Conservation (phyloP, 2,888 invertebrate genomes). For the Fabriciana adippe region DNA sequence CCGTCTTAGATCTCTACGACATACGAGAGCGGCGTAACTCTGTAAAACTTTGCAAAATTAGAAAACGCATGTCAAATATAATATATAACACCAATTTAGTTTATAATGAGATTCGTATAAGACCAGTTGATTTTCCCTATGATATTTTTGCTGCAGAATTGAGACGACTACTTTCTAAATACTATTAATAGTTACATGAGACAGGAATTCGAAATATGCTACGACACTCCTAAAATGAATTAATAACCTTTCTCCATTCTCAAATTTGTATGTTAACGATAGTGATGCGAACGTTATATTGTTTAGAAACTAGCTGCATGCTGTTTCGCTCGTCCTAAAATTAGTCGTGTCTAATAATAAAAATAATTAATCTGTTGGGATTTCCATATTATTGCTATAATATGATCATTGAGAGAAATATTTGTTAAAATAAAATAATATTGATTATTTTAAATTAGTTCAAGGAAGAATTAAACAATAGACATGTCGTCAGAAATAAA, state of each 20-base stretch:
- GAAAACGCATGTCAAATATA: neutral
- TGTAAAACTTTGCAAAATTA: too few species aligned
- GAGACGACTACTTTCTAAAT: constrained; percentile 34
- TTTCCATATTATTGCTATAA: too few species aligned
- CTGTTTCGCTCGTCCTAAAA: too few species aligned
- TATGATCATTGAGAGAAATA: too few species aligned
- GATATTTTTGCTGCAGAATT: constrained; percentile 14
- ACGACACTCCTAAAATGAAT: constrained; percentile 29
- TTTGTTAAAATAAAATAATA: too few species aligned
- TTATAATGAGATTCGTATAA: constrained; percentile 6
- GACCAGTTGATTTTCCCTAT: constrained; percentile 10
- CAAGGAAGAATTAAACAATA: too few species aligned
- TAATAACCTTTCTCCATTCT: constrained; percentile 20
- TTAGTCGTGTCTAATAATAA: too few species aligned
- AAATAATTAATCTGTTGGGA: too few species aligned
- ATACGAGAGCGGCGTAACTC: too few species aligned
- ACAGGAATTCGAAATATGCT: constrained; percentile 30
- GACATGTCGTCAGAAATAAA: too few species aligned
- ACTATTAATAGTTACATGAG: constrained; percentile 10
- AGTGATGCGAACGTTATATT: neutral
- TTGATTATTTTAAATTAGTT: too few species aligned
- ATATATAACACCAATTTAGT: neutral
- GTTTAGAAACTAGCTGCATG: neutral
- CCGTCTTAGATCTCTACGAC: too few species aligned
- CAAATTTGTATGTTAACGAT: neutral